Evolutionary conservation across 2,113 vertebrate genomes (phyloP), one percentile per base, ranked within the genome.

Genomic region (Oryzias javanicus): DNA sequence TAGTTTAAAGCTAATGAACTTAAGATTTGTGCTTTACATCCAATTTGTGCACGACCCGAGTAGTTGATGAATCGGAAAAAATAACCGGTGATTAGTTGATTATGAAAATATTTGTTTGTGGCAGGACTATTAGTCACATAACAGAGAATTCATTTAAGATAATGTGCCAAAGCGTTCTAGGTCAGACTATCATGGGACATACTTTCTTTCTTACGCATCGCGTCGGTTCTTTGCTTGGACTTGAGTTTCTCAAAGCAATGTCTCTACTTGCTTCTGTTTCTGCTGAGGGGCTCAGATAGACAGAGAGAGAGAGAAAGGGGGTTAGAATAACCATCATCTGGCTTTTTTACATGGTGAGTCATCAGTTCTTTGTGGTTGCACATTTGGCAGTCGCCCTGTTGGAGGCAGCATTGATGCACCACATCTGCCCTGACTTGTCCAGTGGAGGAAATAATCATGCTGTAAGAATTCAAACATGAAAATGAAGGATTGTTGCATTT

Each of bases 361-460:
- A 64, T 62, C 49, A 29, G 29, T 2, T 57, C 60, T 27, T 42
- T 58, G 69, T 75, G 75, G 70, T 67, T 77, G 85, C 72, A 83
- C 68, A 58, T 49, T 4, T 14, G 6, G 25, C 6, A 53, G 41
- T 44, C 0, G 72, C 75, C 22, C 87, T 85, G 70, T 50, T 19
- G 82, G 82, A 27, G 87, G 85, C 85, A 78, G 70, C 68, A 79
- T 61, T 35, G 76, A 44, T 57, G 45, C 79, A 74, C 50, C 10
- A 58, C 51, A 19, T 45, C 24, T n/a, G 5, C 19, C 18, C 7
- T 51, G 25, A 16, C 49, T 49, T 7, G 16, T 13, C 24, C 20
- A 10, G 22, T 5, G 1, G 17, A 47, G 48, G 22, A 50, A 48
- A 14, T 18, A 15, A 54, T 60, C 14, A 16, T 20, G 35, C 8